Conservation (phyloP, 2,888 invertebrate species). For the Pollenia griseotomentosa region DNA sequence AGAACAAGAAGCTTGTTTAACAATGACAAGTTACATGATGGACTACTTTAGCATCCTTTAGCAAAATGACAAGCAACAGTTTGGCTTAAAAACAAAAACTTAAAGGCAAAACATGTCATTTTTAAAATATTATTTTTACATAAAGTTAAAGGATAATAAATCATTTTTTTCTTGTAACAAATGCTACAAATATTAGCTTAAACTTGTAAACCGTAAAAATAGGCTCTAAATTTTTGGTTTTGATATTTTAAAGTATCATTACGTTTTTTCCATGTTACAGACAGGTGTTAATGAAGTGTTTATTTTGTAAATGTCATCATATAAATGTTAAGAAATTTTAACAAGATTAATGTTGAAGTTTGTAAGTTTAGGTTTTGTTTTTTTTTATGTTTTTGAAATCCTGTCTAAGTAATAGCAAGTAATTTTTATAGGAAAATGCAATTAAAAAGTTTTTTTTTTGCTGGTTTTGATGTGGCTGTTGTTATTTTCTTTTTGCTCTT, state of each 20-base stretch:
- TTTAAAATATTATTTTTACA: conserved; percentile 41
- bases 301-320: conserved; percentile 73
- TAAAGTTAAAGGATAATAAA: conserved; percentile 45
- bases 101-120: conserved; percentile 54
- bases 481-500: conserved; percentile 22
- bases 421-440: conserved; percentile 70
- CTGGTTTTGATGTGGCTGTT: too few species aligned
- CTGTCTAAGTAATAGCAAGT: conserved; percentile 59
- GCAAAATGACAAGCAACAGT: conserved; percentile 65
- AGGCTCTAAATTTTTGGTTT: conserved; percentile 1
- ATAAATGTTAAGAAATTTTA: conserved; percentile 59
- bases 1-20: conserved; percentile 44
- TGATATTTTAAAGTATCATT: conserved; percentile 6
- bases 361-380: conserved; percentile 34
- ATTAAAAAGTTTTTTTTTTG: conserved; percentile 74
- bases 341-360: conserved; percentile 68
- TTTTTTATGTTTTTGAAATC: conserved; percentile 27
- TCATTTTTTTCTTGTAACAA: conserved; percentile 9
- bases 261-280: conserved; percentile 25
- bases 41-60: conserved; percentile 55
- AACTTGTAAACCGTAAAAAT: conserved; percentile 33
- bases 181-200: neutral
- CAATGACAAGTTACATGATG: conserved; percentile 62
- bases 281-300: conserved; percentile 76
- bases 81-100: conserved; percentile 19